These are phyloP conservation scores for Venturia canescens DNA, from an alignment of 1,140 invertebrate genomes.

Conservation along the genomic window DNA sequence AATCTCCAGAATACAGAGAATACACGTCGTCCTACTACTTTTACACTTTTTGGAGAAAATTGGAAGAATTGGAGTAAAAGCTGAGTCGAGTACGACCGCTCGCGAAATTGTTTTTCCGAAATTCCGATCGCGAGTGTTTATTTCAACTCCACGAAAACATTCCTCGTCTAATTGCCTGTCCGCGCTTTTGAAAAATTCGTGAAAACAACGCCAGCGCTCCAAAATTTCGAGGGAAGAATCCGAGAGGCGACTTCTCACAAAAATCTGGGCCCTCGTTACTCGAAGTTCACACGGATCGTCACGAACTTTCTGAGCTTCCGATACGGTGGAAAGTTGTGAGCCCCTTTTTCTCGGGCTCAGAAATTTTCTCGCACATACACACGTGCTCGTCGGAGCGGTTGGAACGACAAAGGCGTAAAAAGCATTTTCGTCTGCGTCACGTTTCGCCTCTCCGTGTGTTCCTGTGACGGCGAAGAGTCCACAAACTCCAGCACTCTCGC, in stretches of 20 bases:
- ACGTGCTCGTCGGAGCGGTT: background rate
- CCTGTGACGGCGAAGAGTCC: constrained; percentile 47
- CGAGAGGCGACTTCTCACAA: constrained; percentile 36
- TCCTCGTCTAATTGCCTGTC: too few relatives aligned
- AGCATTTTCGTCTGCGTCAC: background rate
- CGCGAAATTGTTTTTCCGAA: too few relatives aligned
- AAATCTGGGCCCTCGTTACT: background rate
- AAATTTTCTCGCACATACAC: background rate
- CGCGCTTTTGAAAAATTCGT: too few relatives aligned
- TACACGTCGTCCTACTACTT: background rate
- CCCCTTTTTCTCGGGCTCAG: constrained; percentile 22
- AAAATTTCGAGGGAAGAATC: constrained; percentile 3
- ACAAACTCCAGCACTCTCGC: constrained; percentile 54
- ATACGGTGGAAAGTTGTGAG: background rate
- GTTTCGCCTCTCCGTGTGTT: background rate
- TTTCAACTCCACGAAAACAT: too few relatives aligned
- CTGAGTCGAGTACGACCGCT: too few relatives aligned
- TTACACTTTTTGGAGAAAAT: background rate
- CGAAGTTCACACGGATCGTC: constrained; percentile 35
- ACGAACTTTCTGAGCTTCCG: constrained; percentile 13
- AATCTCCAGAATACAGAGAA: constrained; percentile 4
- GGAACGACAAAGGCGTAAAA: background rate
- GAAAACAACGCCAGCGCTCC: background rate
- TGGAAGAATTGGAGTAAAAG: background rate
- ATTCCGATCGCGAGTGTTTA: too few relatives aligned